A percentile compares a stretch with the other conserved stretches of the same genome.
phyloP scores from a whole-genome alignment of 2,113 vertebrate genomes.

The Uria lomvia region DNA sequence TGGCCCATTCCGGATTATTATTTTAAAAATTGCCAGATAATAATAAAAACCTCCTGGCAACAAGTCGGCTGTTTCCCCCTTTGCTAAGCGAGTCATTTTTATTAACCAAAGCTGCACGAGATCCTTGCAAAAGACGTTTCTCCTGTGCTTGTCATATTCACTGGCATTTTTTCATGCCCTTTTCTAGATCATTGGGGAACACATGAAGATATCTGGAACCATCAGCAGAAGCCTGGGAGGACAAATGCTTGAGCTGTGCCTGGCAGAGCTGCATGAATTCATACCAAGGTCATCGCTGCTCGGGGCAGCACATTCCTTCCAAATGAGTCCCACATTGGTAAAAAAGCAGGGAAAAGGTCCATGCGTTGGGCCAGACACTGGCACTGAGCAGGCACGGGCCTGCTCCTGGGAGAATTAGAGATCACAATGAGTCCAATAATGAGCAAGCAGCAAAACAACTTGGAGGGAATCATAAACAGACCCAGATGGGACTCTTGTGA shows the following conservation, averaged over 20 bases:
- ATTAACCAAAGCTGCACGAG: neutral
- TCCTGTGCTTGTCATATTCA: neutral
- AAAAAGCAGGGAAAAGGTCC: neutral
- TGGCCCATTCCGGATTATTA: neutral
- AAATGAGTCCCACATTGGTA: neutral
- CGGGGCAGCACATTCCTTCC: neutral
- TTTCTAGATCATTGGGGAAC: slow-evolving; percentile 67
- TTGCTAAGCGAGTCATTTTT: neutral
- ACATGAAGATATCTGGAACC: slow-evolving; percentile 41
- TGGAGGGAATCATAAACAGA: neutral
- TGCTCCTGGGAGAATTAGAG: neutral
- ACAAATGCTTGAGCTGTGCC: slow-evolving; percentile 57
- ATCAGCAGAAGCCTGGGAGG: slow-evolving; percentile 68
- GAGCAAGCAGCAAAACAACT: neutral
- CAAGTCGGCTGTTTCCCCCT: neutral
- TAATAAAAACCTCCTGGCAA: neutral
- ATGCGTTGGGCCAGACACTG: neutral
- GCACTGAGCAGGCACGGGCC: neutral
- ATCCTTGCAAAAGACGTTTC: neutral
- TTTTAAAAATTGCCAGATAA: neutral
- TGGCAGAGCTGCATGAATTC: slow-evolving; percentile 64
- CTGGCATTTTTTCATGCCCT: neutral
- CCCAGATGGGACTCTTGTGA: neutral
- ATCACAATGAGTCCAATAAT: neutral
- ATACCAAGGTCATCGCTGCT: slow-evolving; percentile 62